Conservation (phyloP, 2,888 invertebrate species). For the Macrophya alboannulata region DNA sequence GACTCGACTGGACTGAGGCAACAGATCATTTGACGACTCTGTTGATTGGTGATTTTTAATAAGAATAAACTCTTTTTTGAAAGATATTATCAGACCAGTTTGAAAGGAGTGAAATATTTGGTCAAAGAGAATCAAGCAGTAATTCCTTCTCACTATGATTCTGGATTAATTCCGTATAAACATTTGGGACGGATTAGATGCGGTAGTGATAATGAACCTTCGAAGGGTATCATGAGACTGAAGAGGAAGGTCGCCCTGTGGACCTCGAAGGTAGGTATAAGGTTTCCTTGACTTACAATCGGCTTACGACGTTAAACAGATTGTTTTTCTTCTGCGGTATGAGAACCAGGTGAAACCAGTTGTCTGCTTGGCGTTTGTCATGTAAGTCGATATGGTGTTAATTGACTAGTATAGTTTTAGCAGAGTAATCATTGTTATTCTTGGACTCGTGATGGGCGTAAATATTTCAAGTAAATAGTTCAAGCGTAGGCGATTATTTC, state of each 20-base stretch:
- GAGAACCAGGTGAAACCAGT: conserved; percentile 34
- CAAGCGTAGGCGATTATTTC: background rate
- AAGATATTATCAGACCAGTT: too few species aligned
- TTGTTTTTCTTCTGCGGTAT: conserved; percentile 23
- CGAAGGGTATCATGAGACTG: background rate
- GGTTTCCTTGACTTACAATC: conserved; percentile 50
- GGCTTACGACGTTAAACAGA: conserved; percentile 44
- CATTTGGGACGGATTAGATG: background rate
- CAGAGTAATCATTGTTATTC: conserved; percentile 45
- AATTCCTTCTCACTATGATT: background rate
- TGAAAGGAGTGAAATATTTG: background rate
- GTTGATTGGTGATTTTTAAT: background rate
- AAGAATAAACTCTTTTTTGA: background rate
- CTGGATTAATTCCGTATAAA: background rate
- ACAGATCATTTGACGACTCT: background rate
- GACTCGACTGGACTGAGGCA: background rate
- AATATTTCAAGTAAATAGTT: background rate
- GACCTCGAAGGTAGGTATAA: conserved; percentile 11
- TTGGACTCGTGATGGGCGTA: conserved; percentile 26
- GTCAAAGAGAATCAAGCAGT: background rate
- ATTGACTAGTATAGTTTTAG: conserved; percentile 44
- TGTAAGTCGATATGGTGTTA: conserved; percentile 42
- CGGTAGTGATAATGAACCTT: conserved; percentile 2
- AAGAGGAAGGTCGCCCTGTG: conserved; percentile 32
- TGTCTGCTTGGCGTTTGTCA: conserved; percentile 25